Percentiles rank a stretch among this genome's conserved stretches.
These are phyloP conservation scores for Gorsachius goisagi DNA, from an alignment of 2,113 vertebrate genomes.

Conservation along the genomic window DNA sequence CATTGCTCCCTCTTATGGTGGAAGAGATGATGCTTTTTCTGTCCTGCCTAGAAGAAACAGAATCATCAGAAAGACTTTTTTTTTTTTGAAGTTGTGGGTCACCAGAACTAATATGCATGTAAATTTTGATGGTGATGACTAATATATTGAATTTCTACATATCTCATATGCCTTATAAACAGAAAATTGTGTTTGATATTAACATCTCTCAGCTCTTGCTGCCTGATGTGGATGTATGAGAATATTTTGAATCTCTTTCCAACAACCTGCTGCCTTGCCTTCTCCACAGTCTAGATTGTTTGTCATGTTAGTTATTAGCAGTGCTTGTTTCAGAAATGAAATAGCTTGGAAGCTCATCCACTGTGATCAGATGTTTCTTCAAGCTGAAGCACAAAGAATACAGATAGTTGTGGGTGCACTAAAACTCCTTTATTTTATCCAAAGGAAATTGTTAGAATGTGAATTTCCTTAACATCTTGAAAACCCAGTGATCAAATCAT, in stretches of 20 bases:
- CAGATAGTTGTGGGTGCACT: neutral
- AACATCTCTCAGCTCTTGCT: neutral
- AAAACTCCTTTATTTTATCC: neutral
- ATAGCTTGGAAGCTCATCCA: neutral
- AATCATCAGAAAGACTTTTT: neutral
- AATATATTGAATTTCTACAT: neutral
- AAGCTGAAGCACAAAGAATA: neutral
- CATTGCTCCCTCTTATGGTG: neutral
- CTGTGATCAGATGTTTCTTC: neutral
- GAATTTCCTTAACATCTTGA: neutral
- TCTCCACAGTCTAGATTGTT: neutral
- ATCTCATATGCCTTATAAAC: neutral
- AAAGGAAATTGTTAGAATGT: neutral
- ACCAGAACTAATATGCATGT: neutral
- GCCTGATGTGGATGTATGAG: neutral
- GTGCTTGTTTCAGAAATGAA: neutral
- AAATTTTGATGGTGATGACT: neutral
- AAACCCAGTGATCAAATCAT: neutral
- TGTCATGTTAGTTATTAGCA: neutral
- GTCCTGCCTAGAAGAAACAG: neutral
- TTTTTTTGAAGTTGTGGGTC: neutral
- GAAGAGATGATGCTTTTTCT: neutral
- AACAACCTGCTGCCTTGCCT: neutral
- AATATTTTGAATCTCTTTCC: neutral
- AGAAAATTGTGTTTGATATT: neutral